Percentiles rank a stretch among this genome's conserved stretches.
These are phyloP conservation scores for Bruchidius siliquastri DNA, from an alignment of 2,888 invertebrate genomes.

Conservation along the genomic window DNA sequence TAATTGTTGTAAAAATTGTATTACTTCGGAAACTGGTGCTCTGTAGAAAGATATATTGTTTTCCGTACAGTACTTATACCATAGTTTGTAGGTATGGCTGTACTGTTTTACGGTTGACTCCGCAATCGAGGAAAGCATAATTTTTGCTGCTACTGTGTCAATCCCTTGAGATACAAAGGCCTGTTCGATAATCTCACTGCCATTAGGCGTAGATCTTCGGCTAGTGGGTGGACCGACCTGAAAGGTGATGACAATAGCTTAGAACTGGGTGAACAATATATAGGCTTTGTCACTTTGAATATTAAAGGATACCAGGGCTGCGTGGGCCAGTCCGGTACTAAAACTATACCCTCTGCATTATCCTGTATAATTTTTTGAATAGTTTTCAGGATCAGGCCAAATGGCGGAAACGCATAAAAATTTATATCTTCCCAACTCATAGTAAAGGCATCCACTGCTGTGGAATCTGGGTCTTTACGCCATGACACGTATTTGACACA, in stretches of 20 bases:
- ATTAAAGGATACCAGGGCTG: constrained; percentile 8
- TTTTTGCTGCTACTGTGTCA: constrained; percentile 15
- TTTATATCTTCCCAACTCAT: constrained; percentile 11
- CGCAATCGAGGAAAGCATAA: constrained; percentile 19
- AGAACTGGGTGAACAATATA: neutral
- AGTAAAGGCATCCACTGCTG: constrained; percentile 18
- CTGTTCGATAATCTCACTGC: constrained; percentile 25
- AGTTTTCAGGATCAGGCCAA: constrained; percentile 8
- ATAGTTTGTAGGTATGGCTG: constrained; percentile 16
- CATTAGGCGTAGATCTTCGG: constrained; percentile 8
- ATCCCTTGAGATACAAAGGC: constrained; percentile 16
- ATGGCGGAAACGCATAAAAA: constrained; percentile 23
- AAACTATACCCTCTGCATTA: constrained; percentile 3
- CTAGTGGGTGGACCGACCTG: constrained; percentile 1
- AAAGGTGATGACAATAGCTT: constrained; percentile 7
- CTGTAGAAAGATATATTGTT: constrained; percentile 3
- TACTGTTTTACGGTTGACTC: constrained; percentile 25
- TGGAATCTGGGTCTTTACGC: constrained; percentile 13
- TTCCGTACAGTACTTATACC: constrained; percentile 22
- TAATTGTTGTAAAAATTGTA: neutral
- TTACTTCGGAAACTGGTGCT: neutral
- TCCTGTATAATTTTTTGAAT: constrained; percentile 9
- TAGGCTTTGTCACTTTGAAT: neutral
- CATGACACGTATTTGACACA: constrained; percentile 18
- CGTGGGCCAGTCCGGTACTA: constrained; percentile 6